Evolutionary conservation across 2,888 invertebrate species (phyloP).

Genomic region (Acanthosepion lycidas): DNA sequence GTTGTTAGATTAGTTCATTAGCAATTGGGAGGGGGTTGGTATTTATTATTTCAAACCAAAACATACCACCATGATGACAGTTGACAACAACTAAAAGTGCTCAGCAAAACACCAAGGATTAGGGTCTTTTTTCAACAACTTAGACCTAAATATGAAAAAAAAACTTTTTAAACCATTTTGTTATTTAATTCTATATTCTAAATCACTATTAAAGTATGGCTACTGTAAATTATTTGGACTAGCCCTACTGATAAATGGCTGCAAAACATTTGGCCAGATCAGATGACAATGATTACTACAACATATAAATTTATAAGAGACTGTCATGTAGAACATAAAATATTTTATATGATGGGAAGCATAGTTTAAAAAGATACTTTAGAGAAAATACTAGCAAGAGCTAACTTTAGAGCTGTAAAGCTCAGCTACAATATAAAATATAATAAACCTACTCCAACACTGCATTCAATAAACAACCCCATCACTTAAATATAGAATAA

Average conservation of each 20-base stretch:
- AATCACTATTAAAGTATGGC: neutral
- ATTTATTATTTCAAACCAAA: too few relatives aligned
- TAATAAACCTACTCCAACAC: neutral
- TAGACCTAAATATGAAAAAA: too few relatives aligned
- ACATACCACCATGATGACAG: too few relatives aligned
- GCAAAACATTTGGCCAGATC: neutral
- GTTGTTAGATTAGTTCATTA: too few relatives aligned
- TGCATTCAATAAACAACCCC: neutral
- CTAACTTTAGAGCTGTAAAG: neutral
- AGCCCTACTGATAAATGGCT: too few relatives aligned
- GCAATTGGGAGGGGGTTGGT: too few relatives aligned
- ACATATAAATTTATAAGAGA: neutral
- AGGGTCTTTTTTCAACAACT: too few relatives aligned
- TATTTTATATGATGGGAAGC: neutral
- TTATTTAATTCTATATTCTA: neutral
- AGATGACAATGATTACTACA: neutral
- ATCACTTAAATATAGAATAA: neutral
- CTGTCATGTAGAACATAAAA: neutral
- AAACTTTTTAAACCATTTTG: too few relatives aligned
- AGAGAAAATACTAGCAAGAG: neutral
- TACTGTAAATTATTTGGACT: neutral
- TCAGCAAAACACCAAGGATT: too few relatives aligned
- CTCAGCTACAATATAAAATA: neutral
- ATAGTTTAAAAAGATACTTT: slow-evolving; percentile 33
- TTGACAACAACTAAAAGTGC: too few relatives aligned